These are phyloP conservation scores for Ceratitis capitata DNA, from an alignment of 1,140 invertebrate species.

Conservation along the genomic window DNA sequence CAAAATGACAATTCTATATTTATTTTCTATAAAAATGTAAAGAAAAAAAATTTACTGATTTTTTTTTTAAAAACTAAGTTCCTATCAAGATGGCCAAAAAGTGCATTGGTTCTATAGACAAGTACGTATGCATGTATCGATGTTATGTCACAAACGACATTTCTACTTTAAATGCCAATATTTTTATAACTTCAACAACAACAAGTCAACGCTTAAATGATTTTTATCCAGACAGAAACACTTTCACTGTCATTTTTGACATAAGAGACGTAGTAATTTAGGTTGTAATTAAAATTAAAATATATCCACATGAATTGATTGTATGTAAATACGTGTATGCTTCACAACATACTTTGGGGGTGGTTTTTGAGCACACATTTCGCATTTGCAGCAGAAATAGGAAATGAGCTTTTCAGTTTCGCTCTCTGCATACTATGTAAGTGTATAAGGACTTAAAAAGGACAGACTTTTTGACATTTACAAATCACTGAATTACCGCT, in stretches of 20 bases:
- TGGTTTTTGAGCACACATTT: neutral
- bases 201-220: too few relatives aligned
- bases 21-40: too few relatives aligned
- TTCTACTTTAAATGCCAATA: too few relatives aligned
- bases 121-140: too few relatives aligned
- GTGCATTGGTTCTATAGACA: too few relatives aligned
- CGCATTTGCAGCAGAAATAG: neutral
- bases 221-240: neutral
- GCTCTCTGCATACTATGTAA: neutral
- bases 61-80: too few relatives aligned
- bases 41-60: too few relatives aligned
- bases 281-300: neutral
- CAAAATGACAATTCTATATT: too few relatives aligned
- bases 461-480: neutral
- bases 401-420: neutral
- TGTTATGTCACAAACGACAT: too few relatives aligned
- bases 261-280: neutral
- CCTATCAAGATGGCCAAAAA: too few relatives aligned
- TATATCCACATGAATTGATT: neutral
- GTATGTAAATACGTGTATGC: neutral
- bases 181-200: too few relatives aligned
- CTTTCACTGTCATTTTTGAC: constrained; percentile 22
- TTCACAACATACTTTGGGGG: neutral
- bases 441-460: neutral
- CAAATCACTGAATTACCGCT: neutral